A percentile compares a stretch with the other conserved stretches of the same genome.
These are phyloP conservation scores for Psittacula cyanocephala DNA, from an alignment of 2,113 vertebrate species.

Conservation along the genomic window DNA sequence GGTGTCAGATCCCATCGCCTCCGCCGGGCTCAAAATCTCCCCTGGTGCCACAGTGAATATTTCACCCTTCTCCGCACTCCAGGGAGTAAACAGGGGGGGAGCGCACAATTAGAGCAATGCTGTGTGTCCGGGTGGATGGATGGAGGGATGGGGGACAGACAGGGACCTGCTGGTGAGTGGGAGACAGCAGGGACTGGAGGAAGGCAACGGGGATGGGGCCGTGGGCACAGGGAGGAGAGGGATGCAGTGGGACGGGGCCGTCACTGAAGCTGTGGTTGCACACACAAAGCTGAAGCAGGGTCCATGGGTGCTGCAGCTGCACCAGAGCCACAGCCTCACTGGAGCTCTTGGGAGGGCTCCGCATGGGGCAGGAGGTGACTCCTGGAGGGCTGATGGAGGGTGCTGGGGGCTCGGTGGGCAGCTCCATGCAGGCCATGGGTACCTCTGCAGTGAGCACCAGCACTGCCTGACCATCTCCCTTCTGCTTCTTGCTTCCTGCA, in stretches of 20 bases:
- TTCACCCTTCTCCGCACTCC: conserved; percentile 16
- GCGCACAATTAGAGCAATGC: conserved; percentile 19
- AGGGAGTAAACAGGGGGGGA: background rate
- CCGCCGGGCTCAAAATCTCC: background rate
- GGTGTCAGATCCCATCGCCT: conserved; percentile 54
- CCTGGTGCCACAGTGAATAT: conserved; percentile 60
- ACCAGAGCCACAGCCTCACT: background rate
- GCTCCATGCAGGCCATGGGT: background rate
- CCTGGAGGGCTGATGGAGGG: background rate
- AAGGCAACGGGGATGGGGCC: background rate
- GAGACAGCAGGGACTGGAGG: background rate
- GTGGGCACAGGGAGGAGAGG: background rate
- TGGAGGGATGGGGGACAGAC: background rate
- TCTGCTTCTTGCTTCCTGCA: conserved; percentile 50
- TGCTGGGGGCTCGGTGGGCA: fast-evolving
- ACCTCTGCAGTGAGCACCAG: background rate
- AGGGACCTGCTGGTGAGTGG: background rate
- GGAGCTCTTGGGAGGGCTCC: background rate
- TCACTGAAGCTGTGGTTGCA: background rate
- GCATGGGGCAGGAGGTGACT: background rate
- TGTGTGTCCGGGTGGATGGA: background rate
- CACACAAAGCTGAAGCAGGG: fast-evolving
- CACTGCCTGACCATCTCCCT: background rate
- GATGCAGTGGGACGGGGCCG: background rate
- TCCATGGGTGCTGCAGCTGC: background rate